Evolutionary conservation across 2,113 vertebrate genomes (phyloP), one percentile per base, ranked within the genome.

Genomic region (Pteronura brasiliensis): DNA sequence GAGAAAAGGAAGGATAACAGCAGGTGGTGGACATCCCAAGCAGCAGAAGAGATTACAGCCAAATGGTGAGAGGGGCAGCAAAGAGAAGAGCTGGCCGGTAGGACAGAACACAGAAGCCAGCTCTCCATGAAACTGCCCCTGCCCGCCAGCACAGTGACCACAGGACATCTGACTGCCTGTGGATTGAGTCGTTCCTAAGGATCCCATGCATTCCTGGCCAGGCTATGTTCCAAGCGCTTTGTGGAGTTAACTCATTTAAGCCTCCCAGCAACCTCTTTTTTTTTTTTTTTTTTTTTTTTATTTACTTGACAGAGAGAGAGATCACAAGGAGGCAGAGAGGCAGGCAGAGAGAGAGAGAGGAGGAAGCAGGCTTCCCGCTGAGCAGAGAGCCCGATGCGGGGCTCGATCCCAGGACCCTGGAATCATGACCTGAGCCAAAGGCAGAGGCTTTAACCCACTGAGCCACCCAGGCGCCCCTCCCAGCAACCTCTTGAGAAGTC

Each of bases 31-130:
- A 77, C 42, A 44, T 34, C 59, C 0, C 0, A 81, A 72, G 77
- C 52, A 88, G n/a, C 47, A 74, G 88, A 82, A 59, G 72, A 69
- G 42, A 87, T 93, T 23, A 69, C 88, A 97, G n/a, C 31, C 59
- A 77, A 36, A 29, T 3, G 14, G 39, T n/a, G n/a, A 42, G 27
- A 39, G 59, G 29, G n/a, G 34, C 69, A 39, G 34, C 31, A 31
- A 27, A 76, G 57, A 69, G 92, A 69, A 69, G 12, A 86, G 52
- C 88, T 74, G 84, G 74, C 31, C 4, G 0, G 1, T 4, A 11
- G 61, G 81, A 77, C 9, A 59, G 76, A 44, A 27, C 15, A 31
- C 72, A 94, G 92, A 86, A 63, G 95, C 81, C n/a, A 27, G 27
- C 82, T 63, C 49, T 69, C 86, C 36, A 0, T 1, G 42, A 47